Percentiles rank a stretch among this genome's conserved stretches.
These are phyloP conservation scores for Numenius phaeopus DNA, from an alignment of 2,797 vertebrate genomes.

Conservation along the genomic window DNA sequence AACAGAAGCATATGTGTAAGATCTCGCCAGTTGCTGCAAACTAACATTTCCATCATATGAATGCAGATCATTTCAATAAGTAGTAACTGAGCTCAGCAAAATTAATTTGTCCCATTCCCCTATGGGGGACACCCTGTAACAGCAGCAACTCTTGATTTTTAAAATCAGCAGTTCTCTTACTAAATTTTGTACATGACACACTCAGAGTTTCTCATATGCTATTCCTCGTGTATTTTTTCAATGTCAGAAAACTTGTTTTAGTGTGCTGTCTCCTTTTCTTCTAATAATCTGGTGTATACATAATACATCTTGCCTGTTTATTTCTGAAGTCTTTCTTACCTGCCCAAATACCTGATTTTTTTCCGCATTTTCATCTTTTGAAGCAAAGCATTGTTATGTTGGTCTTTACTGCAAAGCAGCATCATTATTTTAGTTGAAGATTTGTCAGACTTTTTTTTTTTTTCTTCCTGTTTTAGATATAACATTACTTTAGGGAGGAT, in stretches of 20 bases:
- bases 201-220: not conserved
- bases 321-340: not conserved
- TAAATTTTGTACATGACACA: fast-evolving
- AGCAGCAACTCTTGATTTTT: slow-evolving; percentile 7
- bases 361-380: not conserved
- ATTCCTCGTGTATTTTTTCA: not conserved
- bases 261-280: not conserved
- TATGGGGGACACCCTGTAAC: not conserved
- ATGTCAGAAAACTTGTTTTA: not conserved
- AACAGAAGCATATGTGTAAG: not conserved
- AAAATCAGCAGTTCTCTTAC: not conserved
- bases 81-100: not conserved
- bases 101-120: slow-evolving; percentile 27
- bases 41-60: not conserved
- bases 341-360: not conserved
- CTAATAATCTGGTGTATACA: not conserved
- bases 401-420: not conserved
- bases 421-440: not conserved
- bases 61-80: not conserved
- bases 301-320: not conserved
- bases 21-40: not conserved
- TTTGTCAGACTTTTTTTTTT: not conserved
- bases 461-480: not conserved
- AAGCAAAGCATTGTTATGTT: not conserved
- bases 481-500: not conserved